Evolutionary conservation across 92 coral and sea anemone species (phyloP).

Genomic region (Ricordea florida): DNA sequence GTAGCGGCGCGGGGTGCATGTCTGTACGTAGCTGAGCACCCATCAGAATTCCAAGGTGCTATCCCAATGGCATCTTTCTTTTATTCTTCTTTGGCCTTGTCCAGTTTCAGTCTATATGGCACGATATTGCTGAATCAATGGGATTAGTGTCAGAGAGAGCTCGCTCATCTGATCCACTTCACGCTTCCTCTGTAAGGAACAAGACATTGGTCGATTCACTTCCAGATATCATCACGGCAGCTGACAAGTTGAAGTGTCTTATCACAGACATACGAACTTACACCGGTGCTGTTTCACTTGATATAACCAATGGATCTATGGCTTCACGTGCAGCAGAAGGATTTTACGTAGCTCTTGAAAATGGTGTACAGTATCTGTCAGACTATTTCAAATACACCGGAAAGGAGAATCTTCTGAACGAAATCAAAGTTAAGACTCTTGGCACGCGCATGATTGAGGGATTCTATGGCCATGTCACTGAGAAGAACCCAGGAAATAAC

Average conservation of each 20-base stretch:
- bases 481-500: constrained; percentile 13
- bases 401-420: too few relatives aligned
- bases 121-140: constrained; percentile 38
- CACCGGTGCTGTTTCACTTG: constrained; percentile 25
- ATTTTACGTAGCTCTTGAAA: constrained; percentile 27
- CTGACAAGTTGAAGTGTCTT: constrained; percentile 2
- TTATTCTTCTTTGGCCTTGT: constrained; percentile 20
- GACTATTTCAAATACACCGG: constrained; percentile 16
- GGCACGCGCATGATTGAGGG: constrained; percentile 25
- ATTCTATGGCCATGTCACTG: constrained; percentile 23
- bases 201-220: too few relatives aligned
- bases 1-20: constrained; percentile 45
- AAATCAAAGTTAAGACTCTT: constrained; percentile 4
- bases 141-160: constrained; percentile 39
- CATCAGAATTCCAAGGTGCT: constrained; percentile 23
- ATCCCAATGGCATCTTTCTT: constrained; percentile 25
- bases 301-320: constrained; percentile 21
- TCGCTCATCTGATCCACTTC: constrained; percentile 42
- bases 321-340: constrained; percentile 32
- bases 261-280: not conserved
- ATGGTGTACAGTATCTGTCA: constrained; percentile 17
- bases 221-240: constrained; percentile 16
- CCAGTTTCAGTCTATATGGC: constrained; percentile 39
- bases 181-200: constrained; percentile 29
- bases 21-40: constrained; percentile 26